Percentiles rank a stretch among this genome's conserved stretches.
These are phyloP conservation scores for Phyllopteryx taeniolatus DNA, from an alignment of 2,113 vertebrate genomes.

Conservation along the genomic window DNA sequence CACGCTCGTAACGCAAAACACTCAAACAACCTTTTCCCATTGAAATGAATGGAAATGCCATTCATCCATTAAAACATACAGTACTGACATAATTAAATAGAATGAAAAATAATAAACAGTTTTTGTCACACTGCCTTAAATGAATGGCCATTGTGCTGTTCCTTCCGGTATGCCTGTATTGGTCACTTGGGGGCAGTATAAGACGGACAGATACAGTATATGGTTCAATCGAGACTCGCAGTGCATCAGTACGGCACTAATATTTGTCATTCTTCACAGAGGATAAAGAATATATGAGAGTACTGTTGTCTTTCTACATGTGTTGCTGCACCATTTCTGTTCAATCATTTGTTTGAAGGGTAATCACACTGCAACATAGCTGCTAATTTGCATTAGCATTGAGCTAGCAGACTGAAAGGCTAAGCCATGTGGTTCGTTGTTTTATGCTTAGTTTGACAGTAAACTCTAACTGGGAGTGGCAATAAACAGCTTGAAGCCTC, in stretches of 20 bases:
- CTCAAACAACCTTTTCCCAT: not conserved
- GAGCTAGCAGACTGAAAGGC: not conserved
- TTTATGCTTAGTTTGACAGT: too few relatives aligned
- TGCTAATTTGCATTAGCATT: not conserved
- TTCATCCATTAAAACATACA: not conserved
- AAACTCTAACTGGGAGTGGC: not conserved
- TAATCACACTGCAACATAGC: not conserved
- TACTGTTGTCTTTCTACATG: not conserved
- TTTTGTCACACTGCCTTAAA: not conserved
- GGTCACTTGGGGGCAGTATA: not conserved
- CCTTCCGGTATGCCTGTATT: not conserved
- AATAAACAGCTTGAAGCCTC: not conserved
- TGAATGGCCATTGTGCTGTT: not conserved
- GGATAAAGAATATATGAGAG: not conserved
- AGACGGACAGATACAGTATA: not conserved
- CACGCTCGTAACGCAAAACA: not conserved
- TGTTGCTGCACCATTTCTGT: not conserved
- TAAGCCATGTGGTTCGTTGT: not conserved
- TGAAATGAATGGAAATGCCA: not conserved
- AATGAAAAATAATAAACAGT: not conserved
- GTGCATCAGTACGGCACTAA: not conserved
- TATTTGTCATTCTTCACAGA: not conserved
- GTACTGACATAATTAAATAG: not conserved
- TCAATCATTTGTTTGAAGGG: not conserved
- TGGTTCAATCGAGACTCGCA: not conserved